Conservation (phyloP, 2,888 invertebrate genomes). For the Dioctria rufipes region DNA sequence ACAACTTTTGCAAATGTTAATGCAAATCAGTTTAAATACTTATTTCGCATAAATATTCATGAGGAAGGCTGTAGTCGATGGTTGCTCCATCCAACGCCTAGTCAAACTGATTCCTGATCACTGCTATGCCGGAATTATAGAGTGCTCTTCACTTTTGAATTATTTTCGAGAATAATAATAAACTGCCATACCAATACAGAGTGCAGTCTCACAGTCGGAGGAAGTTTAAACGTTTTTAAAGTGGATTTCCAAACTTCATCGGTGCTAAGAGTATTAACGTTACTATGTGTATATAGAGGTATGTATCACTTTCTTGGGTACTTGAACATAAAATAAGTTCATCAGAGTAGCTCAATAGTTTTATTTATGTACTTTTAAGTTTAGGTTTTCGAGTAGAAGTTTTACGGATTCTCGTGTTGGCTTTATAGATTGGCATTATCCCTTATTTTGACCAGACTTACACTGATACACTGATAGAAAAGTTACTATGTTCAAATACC, state of each 20-base stretch:
- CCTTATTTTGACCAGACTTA: no score
- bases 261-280: no score
- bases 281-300: no score
- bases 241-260: neutral
- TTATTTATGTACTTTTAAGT: no score
- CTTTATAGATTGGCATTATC: no score
- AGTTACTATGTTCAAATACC: no score
- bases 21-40: constrained; percentile 23
- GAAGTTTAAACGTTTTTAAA: neutral
- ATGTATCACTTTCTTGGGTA: no score
- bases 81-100: neutral
- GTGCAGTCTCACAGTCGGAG: neutral
- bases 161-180: neutral
- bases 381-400: no score
- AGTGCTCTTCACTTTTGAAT: neutral
- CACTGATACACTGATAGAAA: no score
- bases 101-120: neutral
- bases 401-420: no score
- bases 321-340: no score
- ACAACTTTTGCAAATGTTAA: constrained; percentile 24
- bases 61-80: neutral
- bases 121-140: neutral
- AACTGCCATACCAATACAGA: neutral
- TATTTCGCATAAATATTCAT: constrained; percentile 15
- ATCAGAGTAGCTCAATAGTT: no score